phyloP scores from a whole-genome alignment of 1,140 invertebrate species.

The Aphelenchoides fujianensis region DNA sequence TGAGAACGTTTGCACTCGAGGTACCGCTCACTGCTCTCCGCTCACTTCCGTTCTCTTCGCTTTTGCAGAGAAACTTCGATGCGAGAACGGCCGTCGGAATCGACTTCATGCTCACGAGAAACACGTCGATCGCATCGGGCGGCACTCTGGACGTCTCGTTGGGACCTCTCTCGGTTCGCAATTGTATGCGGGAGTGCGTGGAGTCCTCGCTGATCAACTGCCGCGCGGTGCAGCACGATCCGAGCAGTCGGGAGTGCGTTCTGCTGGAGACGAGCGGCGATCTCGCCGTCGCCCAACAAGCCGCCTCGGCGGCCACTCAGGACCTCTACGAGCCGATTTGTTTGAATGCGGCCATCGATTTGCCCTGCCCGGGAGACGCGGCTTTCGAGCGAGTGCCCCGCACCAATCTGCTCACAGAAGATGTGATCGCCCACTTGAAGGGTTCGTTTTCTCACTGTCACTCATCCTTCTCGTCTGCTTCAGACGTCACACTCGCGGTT shows the following conservation, averaged over 20 bases:
- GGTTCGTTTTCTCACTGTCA: slow-evolving; percentile 19
- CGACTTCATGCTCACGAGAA: slow-evolving; percentile 44
- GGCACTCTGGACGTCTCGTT: slow-evolving; percentile 21
- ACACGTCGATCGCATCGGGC: slow-evolving; percentile 9
- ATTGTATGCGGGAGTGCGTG: slow-evolving; percentile 44
- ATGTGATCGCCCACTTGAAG: slow-evolving; percentile 22
- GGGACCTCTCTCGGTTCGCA: slow-evolving; percentile 31
- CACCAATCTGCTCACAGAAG: slow-evolving; percentile 38
- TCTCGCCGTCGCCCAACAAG: neutral
- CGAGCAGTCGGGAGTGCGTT: slow-evolving; percentile 35
- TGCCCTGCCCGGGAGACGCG: slow-evolving; percentile 42
- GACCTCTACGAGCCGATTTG: slow-evolving; percentile 51
- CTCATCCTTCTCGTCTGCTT: slow-evolving; percentile 18
- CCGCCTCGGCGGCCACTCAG: slow-evolving; percentile 1
- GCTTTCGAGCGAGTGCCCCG: slow-evolving; percentile 42
- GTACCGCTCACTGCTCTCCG: slow-evolving; percentile 26
- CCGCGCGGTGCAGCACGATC: slow-evolving; percentile 40
- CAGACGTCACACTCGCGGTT: slow-evolving; percentile 30
- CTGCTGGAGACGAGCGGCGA: slow-evolving; percentile 29
- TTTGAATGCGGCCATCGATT: slow-evolving; percentile 26
- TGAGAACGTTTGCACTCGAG: slow-evolving; percentile 41
- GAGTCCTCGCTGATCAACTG: slow-evolving; percentile 42
- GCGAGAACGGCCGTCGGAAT: slow-evolving; percentile 21
- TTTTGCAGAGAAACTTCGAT: slow-evolving; percentile 26
- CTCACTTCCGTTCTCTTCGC: too few species aligned